Conservation (phyloP, 2,888 invertebrate species). For the Thecophora atra region DNA sequence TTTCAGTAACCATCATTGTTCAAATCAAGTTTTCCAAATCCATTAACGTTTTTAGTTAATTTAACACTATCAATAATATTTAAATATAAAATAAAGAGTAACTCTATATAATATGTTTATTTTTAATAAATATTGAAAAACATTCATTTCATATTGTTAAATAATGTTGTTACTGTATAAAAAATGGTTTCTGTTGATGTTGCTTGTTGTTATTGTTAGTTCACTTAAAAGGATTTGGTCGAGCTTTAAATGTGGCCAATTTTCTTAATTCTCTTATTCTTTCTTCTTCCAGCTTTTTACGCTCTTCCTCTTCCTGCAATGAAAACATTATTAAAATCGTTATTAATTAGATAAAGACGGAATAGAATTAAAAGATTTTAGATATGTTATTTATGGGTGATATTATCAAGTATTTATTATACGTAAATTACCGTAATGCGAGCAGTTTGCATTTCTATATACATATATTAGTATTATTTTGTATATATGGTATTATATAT, state of each 20-base stretch:
- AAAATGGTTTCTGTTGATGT: conserved; percentile 14
- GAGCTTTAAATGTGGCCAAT: conserved; percentile 61
- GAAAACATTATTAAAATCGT: no score
- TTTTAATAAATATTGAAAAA: conserved; percentile 18
- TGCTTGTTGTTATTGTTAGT: conserved; percentile 35
- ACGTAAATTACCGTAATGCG: no score
- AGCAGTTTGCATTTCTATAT: no score
- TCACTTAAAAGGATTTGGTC: conserved; percentile 64
- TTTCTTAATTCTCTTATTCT: conserved; percentile 59
- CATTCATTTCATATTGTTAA: background rate
- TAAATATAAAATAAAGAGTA: conserved; percentile 29
- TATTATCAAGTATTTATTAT: no score
- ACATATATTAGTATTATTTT: no score
- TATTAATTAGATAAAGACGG: no score
- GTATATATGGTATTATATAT: no score
- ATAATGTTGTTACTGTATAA: background rate
- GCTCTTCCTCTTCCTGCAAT: conserved; percentile 61
- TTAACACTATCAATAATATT: conserved; percentile 25
- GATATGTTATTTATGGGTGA: no score
- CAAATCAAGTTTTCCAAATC: no score
- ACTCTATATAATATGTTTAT: conserved; percentile 22
- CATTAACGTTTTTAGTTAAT: conserved; percentile 23
- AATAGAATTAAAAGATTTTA: no score
- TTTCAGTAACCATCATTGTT: no score
- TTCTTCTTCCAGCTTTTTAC: conserved; percentile 56